Percentiles rank a stretch among this genome's conserved stretches.
Evolutionary conservation across 2,113 vertebrate species (phyloP).

Genomic region (Craseonycteris thonglongyai): DNA sequence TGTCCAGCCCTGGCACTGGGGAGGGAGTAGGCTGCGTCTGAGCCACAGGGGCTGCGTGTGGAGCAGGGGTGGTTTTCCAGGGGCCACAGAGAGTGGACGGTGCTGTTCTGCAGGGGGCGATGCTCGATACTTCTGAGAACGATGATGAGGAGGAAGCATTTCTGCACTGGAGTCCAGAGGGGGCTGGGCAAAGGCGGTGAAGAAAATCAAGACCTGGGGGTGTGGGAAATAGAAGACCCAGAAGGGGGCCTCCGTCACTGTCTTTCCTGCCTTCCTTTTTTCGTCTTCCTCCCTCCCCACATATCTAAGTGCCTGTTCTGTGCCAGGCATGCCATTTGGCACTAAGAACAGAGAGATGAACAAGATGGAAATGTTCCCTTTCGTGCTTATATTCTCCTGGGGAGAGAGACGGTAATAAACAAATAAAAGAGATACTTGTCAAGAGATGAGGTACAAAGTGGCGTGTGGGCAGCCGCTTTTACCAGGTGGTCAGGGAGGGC

Average conservation of each 20-base stretch:
- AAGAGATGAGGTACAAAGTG: background rate
- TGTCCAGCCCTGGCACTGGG: background rate
- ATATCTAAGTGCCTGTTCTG: background rate
- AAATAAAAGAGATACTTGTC: fast-evolving
- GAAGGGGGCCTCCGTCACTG: background rate
- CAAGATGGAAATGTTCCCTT: background rate
- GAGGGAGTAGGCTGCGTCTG: background rate
- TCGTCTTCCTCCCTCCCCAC: background rate
- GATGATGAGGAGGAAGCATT: background rate
- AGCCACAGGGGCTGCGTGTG: fast-evolving
- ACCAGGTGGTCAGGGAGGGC: background rate
- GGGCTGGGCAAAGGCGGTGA: background rate
- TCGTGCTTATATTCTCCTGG: background rate
- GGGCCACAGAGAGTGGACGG: background rate
- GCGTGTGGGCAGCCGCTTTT: background rate
- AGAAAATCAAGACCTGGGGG: too few relatives aligned
- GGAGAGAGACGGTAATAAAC: background rate
- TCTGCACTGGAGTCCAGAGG: background rate
- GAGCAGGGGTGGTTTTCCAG: background rate
- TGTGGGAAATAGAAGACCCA: too few relatives aligned
- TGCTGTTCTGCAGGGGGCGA: too few relatives aligned
- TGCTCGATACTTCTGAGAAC: background rate
- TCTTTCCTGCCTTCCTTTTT: background rate
- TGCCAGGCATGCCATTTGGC: background rate
- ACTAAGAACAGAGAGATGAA: background rate